phyloP scores from a whole-genome alignment of 2,797 vertebrate species.

The Neosilurus mollespiculum region DNA sequence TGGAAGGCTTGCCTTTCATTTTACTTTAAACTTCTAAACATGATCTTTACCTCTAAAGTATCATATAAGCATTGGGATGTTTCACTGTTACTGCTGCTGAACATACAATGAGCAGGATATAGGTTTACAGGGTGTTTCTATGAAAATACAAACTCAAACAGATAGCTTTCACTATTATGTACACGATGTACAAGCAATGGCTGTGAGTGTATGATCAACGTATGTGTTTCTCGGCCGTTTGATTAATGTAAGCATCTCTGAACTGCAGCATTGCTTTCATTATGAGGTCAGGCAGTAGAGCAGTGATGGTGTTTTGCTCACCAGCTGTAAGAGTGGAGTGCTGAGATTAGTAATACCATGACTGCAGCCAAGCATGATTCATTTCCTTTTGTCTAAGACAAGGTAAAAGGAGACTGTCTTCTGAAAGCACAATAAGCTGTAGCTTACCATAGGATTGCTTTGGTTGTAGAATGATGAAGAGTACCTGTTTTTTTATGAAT shows the following conservation, averaged over 20 bases:
- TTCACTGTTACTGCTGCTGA: background rate
- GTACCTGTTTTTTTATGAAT: background rate
- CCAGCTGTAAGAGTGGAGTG: conserved; percentile 40
- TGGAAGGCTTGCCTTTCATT: no score
- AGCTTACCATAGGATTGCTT: background rate
- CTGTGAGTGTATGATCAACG: background rate
- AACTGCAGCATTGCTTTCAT: conserved; percentile 33
- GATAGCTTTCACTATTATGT: background rate
- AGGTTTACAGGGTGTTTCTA: background rate
- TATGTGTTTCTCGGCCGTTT: conserved; percentile 4
- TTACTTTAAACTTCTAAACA: background rate
- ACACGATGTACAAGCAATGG: background rate
- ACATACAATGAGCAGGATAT: background rate
- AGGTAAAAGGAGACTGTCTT: conserved; percentile 13
- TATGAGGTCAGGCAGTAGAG: conserved; percentile 47
- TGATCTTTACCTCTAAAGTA: background rate
- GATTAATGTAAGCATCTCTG: conserved; percentile 33
- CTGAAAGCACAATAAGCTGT: background rate
- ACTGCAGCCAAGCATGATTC: conserved; percentile 46
- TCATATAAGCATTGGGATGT: background rate
- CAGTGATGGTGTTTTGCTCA: conserved; percentile 21
- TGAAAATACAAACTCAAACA: background rate
- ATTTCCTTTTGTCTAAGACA: conserved; percentile 50
- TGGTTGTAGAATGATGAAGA: background rate
- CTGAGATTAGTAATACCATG: conserved; percentile 33